Percentiles rank a stretch among this genome's conserved stretches.
phyloP scores from a whole-genome alignment of 2,113 vertebrate species.

The Mola mola region DNA sequence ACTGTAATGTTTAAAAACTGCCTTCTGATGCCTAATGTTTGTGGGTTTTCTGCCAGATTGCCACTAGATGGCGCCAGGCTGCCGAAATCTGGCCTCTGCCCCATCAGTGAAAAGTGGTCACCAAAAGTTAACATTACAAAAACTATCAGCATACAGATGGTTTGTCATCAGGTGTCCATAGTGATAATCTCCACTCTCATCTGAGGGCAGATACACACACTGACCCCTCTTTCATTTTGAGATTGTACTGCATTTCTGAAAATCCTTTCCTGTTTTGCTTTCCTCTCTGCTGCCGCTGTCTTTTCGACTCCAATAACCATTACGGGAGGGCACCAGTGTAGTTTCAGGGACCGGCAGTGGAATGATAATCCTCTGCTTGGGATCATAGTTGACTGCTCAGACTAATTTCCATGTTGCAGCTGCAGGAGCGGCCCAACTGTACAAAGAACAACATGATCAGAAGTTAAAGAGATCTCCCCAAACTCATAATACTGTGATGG shows the following conservation, averaged over 20 bases:
- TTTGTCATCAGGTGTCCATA: too few relatives aligned
- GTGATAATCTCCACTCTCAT: conserved; percentile 36
- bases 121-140: not conserved
- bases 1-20: too few relatives aligned
- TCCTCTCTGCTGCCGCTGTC: not conserved
- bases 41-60: conserved; percentile 11
- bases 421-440: not conserved
- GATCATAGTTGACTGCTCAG: conserved; percentile 30
- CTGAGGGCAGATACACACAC: not conserved
- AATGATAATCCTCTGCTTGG: conserved; percentile 56
- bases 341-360: conserved; percentile 28
- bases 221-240: conserved; percentile 18
- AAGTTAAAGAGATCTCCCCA: too few relatives aligned
- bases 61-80: conserved; percentile 66
- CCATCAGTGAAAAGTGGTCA: too few relatives aligned
- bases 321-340: conserved; percentile 15
- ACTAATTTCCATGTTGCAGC: conserved; percentile 18
- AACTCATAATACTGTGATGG: too few relatives aligned
- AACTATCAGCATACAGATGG: not conserved
- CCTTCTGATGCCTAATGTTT: too few relatives aligned
- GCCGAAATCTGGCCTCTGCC: too few relatives aligned
- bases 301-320: conserved; percentile 19
- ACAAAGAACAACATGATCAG: not conserved
- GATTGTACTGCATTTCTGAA: conserved; percentile 29
- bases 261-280: conserved; percentile 28